These are phyloP conservation scores for Bradypodion ventrale DNA, from an alignment of 2,797 vertebrate species.

Conservation along the genomic window DNA sequence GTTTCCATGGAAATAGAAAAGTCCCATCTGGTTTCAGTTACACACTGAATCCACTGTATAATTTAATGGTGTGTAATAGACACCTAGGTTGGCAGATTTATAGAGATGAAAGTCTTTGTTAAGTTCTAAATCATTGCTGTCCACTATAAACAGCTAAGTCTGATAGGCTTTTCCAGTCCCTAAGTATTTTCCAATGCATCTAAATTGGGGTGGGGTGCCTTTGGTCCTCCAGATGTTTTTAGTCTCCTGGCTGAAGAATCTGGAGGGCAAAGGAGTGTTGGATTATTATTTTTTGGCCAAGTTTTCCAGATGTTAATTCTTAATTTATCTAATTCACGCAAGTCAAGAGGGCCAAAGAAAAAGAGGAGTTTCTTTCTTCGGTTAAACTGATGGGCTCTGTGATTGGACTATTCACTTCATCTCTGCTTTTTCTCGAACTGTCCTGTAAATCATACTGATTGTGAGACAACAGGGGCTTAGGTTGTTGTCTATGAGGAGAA, in stretches of 20 bases:
- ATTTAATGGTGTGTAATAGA: background rate
- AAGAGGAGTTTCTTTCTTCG: background rate
- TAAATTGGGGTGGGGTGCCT: no score
- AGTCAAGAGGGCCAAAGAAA: background rate
- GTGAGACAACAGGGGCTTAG: background rate
- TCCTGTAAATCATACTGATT: background rate
- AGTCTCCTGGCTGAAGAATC: background rate
- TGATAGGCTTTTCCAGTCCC: background rate
- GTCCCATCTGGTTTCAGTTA: background rate
- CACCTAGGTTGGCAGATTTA: background rate
- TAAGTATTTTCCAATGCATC: background rate
- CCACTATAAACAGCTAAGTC: background rate
- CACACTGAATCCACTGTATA: background rate
- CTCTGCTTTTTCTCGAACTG: slow-evolving; percentile 1
- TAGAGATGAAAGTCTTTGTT: background rate
- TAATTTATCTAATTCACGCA: background rate
- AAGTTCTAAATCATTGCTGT: background rate
- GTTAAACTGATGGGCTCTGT: background rate
- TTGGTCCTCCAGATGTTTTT: background rate
- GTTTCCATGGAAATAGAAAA: background rate
- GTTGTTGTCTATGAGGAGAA: no score
- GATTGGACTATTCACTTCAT: background rate
- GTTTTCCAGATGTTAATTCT: background rate
- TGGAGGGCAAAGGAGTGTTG: background rate
- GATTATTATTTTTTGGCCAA: background rate